Evolutionary conservation across 2,797 vertebrate species (phyloP).

Genomic region (Phyllotis vaccarum): DNA sequence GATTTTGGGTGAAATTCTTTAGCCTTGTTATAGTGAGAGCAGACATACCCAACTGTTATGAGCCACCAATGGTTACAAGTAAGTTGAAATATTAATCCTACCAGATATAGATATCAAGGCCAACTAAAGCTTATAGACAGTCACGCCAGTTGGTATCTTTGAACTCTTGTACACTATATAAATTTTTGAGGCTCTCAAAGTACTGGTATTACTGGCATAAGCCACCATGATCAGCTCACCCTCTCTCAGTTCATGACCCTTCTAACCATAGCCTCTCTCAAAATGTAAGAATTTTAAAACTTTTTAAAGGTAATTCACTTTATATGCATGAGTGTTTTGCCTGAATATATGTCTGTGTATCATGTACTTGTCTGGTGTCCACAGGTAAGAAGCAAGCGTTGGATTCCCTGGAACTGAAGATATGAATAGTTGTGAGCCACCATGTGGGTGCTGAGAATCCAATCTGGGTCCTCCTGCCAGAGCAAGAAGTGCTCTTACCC

Average conservation of each 20-base stretch:
- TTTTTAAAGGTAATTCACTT: neutral
- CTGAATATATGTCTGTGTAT: neutral
- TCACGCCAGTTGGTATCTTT: neutral
- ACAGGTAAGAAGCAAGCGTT: neutral
- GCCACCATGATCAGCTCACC: neutral
- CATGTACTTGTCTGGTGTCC: neutral
- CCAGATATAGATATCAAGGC: neutral
- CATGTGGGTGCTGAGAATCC: neutral
- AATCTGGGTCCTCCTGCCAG: neutral
- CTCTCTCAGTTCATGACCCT: neutral
- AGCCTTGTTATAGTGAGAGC: neutral
- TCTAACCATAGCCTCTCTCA: neutral
- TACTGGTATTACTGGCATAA: neutral
- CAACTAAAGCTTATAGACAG: neutral
- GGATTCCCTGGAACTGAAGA: neutral
- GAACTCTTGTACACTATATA: neutral
- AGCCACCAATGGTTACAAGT: neutral
- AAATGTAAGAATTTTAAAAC: neutral
- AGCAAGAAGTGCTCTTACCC: neutral
- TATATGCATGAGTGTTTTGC: neutral
- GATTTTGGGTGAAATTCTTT: slow-evolving; percentile 39
- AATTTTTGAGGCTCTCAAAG: neutral
- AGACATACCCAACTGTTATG: neutral
- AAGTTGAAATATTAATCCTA: neutral
- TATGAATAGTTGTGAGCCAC: neutral